Evolutionary conservation across 2,113 vertebrate genomes (phyloP).

Genomic region (Synodontis membranacea): DNA sequence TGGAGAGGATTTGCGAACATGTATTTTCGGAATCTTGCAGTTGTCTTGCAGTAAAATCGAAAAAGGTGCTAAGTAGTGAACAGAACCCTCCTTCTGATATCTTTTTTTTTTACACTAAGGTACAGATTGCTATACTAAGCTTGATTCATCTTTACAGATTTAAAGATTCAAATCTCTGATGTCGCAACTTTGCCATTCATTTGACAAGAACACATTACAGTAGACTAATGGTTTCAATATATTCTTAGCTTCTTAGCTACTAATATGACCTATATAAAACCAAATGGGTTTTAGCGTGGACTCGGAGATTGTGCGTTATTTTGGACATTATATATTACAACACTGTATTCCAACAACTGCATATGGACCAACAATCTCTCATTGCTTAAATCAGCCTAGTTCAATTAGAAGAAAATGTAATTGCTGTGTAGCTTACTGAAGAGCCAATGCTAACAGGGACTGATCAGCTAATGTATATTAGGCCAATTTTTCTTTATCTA

Average conservation of each 20-base stretch:
- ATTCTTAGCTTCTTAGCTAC: neutral
- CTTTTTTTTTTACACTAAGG: neutral
- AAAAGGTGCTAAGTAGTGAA: neutral
- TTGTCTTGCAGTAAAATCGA: neutral
- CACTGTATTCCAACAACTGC: neutral
- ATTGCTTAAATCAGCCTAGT: neutral
- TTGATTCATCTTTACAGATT: constrained; percentile 8
- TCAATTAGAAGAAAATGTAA: neutral
- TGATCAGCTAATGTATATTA: neutral
- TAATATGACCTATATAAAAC: neutral
- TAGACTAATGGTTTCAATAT: neutral
- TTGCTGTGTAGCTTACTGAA: neutral
- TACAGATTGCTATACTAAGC: neutral
- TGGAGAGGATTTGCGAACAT: neutral
- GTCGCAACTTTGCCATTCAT: neutral
- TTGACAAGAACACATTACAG: neutral
- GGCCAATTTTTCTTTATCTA: neutral
- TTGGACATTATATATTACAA: neutral
- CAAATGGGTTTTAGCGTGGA: neutral
- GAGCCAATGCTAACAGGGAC: neutral
- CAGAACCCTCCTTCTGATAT: neutral
- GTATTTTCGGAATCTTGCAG: neutral
- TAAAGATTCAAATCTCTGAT: constrained; percentile 16
- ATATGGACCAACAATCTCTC: neutral
- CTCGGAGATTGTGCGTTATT: neutral